These are phyloP conservation scores for Connochaetes taurinus DNA, from an alignment of 2,113 vertebrate species.

Conservation along the genomic window DNA sequence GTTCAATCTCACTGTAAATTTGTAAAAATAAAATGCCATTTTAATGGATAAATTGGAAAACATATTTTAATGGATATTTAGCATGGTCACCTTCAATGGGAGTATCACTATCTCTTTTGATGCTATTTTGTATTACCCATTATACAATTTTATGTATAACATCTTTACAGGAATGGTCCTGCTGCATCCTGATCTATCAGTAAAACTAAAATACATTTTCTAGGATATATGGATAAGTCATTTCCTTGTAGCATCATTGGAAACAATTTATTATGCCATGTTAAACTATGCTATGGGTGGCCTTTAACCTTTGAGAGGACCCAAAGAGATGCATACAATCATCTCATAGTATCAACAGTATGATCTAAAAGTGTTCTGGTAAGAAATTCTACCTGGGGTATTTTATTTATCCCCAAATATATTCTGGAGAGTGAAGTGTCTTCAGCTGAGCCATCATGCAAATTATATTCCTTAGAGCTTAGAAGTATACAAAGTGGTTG, in stretches of 20 bases:
- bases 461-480: neutral
- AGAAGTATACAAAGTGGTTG: neutral
- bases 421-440: neutral
- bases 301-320: neutral
- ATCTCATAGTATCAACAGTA: fast-evolving
- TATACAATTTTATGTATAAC: neutral
- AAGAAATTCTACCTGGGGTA: neutral
- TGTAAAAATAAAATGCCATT: neutral
- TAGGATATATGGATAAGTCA: neutral
- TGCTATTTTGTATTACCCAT: neutral
- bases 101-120: neutral
- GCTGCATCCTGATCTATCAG: neutral
- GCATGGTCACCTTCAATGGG: neutral
- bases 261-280: neutral
- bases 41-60: neutral
- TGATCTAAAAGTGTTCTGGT: neutral
- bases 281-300: neutral
- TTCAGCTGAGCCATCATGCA: neutral
- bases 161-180: neutral
- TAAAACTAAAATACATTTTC: neutral
- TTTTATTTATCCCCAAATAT: neutral
- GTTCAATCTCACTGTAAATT: neutral
- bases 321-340: neutral
- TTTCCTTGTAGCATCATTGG: neutral
- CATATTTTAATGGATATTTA: neutral